A percentile compares a stretch with the other conserved stretches of the same genome.
Conservation (phyloP, 2,888 invertebrate genomes). For the Dorcus hopei region DNA sequence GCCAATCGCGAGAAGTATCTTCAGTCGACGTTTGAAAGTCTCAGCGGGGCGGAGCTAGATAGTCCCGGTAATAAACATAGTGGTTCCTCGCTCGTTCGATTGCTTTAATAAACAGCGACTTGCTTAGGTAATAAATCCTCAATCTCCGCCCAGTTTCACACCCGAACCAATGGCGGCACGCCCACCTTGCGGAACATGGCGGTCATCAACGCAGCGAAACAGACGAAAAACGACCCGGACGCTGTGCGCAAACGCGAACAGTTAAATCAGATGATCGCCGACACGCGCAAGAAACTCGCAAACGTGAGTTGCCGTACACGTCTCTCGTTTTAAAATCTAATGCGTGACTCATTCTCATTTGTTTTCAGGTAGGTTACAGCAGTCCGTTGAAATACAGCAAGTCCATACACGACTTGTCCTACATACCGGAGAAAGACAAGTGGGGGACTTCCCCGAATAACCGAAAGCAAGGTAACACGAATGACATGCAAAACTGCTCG, state of each 20-base stretch:
- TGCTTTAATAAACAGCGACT: slow-evolving; percentile 17
- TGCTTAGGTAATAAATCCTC: slow-evolving; percentile 55
- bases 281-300: slow-evolving; percentile 81
- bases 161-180: slow-evolving; percentile 36
- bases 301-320: slow-evolving; percentile 61
- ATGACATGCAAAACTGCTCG: slow-evolving; percentile 12
- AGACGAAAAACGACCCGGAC: slow-evolving; percentile 60
- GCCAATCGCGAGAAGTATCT: slow-evolving; percentile 61
- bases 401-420: slow-evolving; percentile 81
- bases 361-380: slow-evolving; percentile 67
- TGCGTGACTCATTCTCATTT: neutral
- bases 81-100: neutral
- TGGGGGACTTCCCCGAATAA: slow-evolving; percentile 30
- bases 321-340: neutral
- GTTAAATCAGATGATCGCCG: slow-evolving; percentile 75
- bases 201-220: slow-evolving; percentile 55
- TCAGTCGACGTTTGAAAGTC: slow-evolving; percentile 67
- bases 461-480: slow-evolving; percentile 32
- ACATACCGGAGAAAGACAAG: slow-evolving; percentile 58
- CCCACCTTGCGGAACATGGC: slow-evolving; percentile 49
- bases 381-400: slow-evolving; percentile 81
- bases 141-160: slow-evolving; percentile 60
- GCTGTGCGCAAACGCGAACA: slow-evolving; percentile 70
- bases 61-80: slow-evolving; percentile 21
- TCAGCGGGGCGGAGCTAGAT: slow-evolving; percentile 64